Percentiles rank a stretch among this genome's conserved stretches.
Conservation (phyloP, 2,113 vertebrate species). For the Lampris incognitus region DNA sequence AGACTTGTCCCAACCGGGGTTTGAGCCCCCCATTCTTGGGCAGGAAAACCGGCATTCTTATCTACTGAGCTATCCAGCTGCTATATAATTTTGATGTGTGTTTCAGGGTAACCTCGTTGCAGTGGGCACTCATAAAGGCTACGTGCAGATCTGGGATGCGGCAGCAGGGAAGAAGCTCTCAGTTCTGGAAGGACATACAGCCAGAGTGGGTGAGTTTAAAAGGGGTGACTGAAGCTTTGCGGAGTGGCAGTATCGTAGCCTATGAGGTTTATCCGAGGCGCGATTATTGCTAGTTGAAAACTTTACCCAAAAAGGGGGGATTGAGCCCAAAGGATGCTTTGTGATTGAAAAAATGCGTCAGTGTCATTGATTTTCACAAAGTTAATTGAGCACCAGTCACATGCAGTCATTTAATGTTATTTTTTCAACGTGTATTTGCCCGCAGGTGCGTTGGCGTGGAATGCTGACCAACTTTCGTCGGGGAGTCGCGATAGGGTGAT, state of each 20-base stretch:
- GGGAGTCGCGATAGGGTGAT: constrained; percentile 97
- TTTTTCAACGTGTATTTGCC: background rate
- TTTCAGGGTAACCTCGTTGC: constrained; percentile 95
- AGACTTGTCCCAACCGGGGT: too few species aligned
- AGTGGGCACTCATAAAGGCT: constrained; percentile 97
- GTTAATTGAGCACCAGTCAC: constrained; percentile 20
- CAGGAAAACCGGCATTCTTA: too few species aligned
- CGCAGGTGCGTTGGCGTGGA: constrained; percentile 96
- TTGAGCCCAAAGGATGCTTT: too few species aligned
- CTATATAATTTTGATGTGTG: background rate
- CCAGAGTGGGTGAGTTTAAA: constrained; percentile 91
- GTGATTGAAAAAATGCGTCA: background rate
- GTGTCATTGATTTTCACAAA: background rate
- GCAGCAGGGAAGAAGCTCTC: constrained; percentile 97
- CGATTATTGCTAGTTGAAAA: too few species aligned
- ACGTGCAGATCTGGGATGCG: constrained; percentile 98
- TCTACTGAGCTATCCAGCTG: too few species aligned
- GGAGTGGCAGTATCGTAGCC: too few species aligned
- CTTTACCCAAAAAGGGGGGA: too few species aligned
- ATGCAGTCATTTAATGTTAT: constrained; percentile 10
- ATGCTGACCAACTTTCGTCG: constrained; percentile 95
- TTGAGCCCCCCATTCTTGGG: too few species aligned
- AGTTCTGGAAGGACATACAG: constrained; percentile 94
- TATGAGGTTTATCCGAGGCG: too few species aligned
- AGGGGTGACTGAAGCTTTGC: background rate